Conservation (phyloP, 2,113 vertebrate genomes). For the Pseudolaguvia tuberculata region DNA sequence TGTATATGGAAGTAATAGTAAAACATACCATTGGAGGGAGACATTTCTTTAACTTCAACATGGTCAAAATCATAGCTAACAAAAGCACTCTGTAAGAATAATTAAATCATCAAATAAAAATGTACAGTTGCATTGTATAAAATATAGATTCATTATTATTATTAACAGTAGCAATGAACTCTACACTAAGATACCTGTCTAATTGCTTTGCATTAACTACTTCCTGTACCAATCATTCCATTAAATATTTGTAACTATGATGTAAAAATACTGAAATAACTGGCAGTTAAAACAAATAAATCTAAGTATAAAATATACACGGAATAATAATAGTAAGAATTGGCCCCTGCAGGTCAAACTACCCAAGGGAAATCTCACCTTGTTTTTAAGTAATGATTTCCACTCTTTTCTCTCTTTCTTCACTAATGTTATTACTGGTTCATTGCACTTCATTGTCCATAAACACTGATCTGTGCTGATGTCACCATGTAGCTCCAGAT, state of each 20-base stretch:
- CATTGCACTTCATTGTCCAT: conserved; percentile 61
- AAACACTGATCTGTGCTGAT: conserved; percentile 52
- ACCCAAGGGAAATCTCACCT: conserved; percentile 44
- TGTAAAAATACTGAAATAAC: background rate
- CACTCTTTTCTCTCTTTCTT: conserved; percentile 57
- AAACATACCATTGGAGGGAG: conserved; percentile 44
- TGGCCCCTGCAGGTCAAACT: background rate
- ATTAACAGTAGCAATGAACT: background rate
- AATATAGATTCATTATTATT: background rate
- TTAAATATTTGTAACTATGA: background rate
- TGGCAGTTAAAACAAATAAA: background rate
- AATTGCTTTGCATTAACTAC: background rate
- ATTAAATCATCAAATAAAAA: background rate
- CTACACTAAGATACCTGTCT: too few species aligned
- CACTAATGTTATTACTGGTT: conserved; percentile 63
- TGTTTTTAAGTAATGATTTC: conserved; percentile 57
- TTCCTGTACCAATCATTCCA: too few species aligned
- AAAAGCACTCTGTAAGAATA: conserved; percentile 59
- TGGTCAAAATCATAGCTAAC: conserved; percentile 64
- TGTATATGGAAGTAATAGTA: background rate
- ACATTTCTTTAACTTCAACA: conserved; percentile 54
- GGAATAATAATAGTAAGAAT: too few species aligned
- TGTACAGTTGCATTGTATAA: too few species aligned
- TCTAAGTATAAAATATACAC: too few species aligned
- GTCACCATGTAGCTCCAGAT: conserved; percentile 52